Conservation (phyloP, 2,888 invertebrate genomes). For the Meiosimyza decipiens region DNA sequence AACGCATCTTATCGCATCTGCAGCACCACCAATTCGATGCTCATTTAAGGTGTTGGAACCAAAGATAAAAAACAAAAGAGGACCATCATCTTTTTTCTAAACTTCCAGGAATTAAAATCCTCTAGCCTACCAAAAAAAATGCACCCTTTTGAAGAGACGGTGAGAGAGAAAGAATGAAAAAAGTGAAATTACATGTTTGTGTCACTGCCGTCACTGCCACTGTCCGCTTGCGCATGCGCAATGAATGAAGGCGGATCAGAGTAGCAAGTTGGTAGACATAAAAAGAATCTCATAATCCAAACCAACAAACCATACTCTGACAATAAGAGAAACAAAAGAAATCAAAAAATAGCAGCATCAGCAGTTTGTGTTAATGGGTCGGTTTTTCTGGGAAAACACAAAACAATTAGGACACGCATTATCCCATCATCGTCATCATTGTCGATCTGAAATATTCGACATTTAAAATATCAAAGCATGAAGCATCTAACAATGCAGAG, state of each 20-base stretch:
- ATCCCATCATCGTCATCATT: constrained; percentile 1
- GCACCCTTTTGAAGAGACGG: constrained; percentile 20
- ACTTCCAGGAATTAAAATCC: no score
- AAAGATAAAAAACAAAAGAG: no score
- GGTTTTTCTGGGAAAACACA: constrained; percentile 52
- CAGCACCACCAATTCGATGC: constrained; percentile 10
- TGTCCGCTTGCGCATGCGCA: constrained; percentile 26
- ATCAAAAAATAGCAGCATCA: constrained; percentile 24
- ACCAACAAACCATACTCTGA: constrained; percentile 41
- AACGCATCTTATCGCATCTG: no score
- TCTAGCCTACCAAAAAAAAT: background rate
- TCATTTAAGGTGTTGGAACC: constrained; percentile 2
- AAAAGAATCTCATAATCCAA: constrained; percentile 6
- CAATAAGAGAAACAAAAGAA: constrained; percentile 48
- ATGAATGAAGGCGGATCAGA: constrained; percentile 49
- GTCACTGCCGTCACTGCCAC: constrained; percentile 36
- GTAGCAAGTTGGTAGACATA: constrained; percentile 56
- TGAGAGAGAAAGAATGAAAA: constrained; percentile 35
- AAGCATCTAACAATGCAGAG: no score
- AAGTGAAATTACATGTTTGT: constrained; percentile 38
- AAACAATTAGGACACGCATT: constrained; percentile 18
- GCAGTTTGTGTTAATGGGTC: constrained; percentile 55
- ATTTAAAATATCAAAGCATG: no score
- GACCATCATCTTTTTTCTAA: no score
- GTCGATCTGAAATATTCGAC: no score